phyloP scores from a whole-genome alignment of 2,113 vertebrate genomes.

The Cyanoliseus patagonus region DNA sequence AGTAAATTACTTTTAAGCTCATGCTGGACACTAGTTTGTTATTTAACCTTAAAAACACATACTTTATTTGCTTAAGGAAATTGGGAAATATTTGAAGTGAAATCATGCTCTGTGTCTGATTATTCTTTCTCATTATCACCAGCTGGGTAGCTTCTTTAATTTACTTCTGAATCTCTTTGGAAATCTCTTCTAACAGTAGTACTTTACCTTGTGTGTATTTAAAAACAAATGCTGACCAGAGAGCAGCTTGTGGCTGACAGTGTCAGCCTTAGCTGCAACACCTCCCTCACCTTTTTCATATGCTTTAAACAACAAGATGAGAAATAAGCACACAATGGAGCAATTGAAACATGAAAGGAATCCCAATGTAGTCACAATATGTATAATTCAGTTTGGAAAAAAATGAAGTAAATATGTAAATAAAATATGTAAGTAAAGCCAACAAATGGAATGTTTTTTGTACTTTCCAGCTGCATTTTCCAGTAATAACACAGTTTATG shows the following conservation, averaged over 20 bases:
- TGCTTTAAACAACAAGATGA: conserved; percentile 36
- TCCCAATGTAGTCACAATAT: neutral
- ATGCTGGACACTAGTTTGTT: neutral
- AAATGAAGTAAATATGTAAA: neutral
- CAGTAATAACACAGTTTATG: neutral
- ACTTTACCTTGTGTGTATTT: conserved; percentile 6
- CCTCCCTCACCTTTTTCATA: conserved; percentile 8
- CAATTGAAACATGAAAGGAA: neutral
- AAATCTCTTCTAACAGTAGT: conserved; percentile 14
- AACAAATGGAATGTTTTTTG: neutral
- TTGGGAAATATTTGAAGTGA: neutral
- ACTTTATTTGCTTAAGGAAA: neutral
- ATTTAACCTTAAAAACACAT: neutral
- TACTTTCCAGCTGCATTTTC: neutral
- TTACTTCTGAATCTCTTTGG: conserved; percentile 26
- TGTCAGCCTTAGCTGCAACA: conserved; percentile 39
- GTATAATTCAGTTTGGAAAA: neutral
- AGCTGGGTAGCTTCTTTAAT: conserved; percentile 40
- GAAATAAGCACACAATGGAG: neutral
- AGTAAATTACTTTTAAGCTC: conserved; percentile 29
- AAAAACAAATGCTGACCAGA: conserved; percentile 33
- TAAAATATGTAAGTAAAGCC: neutral
- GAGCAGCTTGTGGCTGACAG: conserved; percentile 28
- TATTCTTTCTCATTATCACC: conserved; percentile 11
- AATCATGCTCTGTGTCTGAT: neutral